These are phyloP conservation scores for Erethizon dorsatum DNA, from an alignment of 2,797 vertebrate species.

Conservation along the genomic window DNA sequence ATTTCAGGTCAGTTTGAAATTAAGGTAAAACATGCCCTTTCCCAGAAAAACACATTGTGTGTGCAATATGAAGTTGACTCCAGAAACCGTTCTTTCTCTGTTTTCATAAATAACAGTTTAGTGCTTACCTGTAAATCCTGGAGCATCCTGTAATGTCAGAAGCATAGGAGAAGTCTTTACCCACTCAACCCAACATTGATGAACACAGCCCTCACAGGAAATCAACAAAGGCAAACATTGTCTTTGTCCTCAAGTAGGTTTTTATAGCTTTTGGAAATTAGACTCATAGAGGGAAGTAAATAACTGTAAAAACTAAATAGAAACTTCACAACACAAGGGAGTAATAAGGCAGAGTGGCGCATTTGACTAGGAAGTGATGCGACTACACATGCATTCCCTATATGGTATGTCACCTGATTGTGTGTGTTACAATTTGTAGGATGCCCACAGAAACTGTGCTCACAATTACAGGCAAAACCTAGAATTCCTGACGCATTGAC, in stretches of 20 bases:
- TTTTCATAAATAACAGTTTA: not conserved
- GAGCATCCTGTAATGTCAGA: not conserved
- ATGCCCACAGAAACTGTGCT: not conserved
- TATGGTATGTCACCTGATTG: rapidly evolving
- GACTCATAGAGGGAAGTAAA: not conserved
- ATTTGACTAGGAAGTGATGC: not conserved
- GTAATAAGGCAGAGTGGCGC: not conserved
- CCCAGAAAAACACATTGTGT: not conserved
- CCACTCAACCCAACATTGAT: not conserved
- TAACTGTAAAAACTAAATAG: not conserved
- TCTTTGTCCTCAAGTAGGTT: not conserved
- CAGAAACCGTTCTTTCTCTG: not conserved
- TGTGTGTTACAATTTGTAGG: not conserved
- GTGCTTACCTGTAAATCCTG: not conserved
- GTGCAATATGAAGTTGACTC: not conserved
- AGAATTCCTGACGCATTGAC: not conserved
- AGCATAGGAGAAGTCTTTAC: not conserved
- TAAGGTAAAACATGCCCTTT: slow-evolving; percentile 17
- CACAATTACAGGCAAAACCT: not conserved
- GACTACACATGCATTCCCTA: not conserved
- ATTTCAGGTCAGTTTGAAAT: slow-evolving; percentile 27
- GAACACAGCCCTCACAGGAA: not conserved
- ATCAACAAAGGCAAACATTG: not conserved
- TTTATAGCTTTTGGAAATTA: not conserved
- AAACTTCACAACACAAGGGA: not conserved